Evolutionary conservation across 2,888 invertebrate genomes (phyloP), one percentile per base, ranked within the genome.

Genomic region (Aphrophora alni): DNA sequence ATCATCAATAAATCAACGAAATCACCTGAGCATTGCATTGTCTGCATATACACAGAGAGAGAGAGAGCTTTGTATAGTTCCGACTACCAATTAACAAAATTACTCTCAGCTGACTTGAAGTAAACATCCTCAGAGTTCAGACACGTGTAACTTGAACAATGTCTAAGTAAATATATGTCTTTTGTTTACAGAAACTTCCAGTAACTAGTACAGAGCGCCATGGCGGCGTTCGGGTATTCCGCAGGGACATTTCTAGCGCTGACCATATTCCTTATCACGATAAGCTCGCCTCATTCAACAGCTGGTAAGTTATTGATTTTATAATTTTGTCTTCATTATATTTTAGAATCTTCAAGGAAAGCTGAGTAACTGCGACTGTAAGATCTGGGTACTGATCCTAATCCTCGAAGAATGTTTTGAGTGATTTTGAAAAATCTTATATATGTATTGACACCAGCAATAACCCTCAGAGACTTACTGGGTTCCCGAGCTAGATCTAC

Each of bases 161-260:
- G 24, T 77, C 24, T 80, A 27, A 27, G 59, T 59, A 59, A 59
- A 59, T 77, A 27, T n/a, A n/a, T 71, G 1, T 70, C 17, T 44
- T 73, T 44, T 79, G 74, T 79, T 75, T 79, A 27, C 78, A 79
- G 78, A 79, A 79, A 74, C 72, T 72, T 73, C 24, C 51, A 74
- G 25, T 59, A 21, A 24, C 69, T 14, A 69, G 25, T 12, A 3
- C 21, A 27, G 78, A 73, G 78, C 78, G 78, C 78, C 78, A 79
- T 79, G 78, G 33, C 33, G 78, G 74, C 78, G 78, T 78, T 72
- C 78, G 21, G 21, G 1, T 21, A 68, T 38, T 33, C 74, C 74
- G 14, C 75, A 17, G 74, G 59, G 21, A 59, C 59, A 21, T 59
- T 21, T 59, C 21, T 59, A 14, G 59, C 59, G 59, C 59, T 59